Percentiles rank a stretch among this genome's conserved stretches.
Conservation (phyloP, 2,113 vertebrate species). For the Vimba vimba region DNA sequence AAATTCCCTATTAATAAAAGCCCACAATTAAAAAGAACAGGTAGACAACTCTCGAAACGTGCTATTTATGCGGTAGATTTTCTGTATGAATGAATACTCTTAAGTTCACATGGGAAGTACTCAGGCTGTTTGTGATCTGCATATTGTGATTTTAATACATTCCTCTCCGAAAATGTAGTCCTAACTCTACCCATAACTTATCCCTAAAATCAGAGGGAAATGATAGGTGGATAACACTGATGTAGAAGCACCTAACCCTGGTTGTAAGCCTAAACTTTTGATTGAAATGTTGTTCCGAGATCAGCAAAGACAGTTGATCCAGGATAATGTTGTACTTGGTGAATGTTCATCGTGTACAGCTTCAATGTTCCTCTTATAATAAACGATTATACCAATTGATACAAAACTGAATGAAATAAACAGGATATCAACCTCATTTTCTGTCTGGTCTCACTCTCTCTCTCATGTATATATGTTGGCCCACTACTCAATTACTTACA, state of each 20-base stretch:
- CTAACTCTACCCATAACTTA: too few relatives aligned
- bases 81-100: background rate
- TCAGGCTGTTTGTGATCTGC: background rate
- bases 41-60: background rate
- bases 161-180: too few relatives aligned
- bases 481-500: background rate
- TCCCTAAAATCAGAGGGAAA: too few relatives aligned
- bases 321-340: too few relatives aligned
- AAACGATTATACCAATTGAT: background rate
- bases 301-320: too few relatives aligned
- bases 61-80: background rate
- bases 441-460: background rate
- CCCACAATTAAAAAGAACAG: background rate
- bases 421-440: background rate
- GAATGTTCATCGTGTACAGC: too few relatives aligned
- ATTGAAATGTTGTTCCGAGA: too few relatives aligned
- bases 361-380: background rate
- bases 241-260: too few relatives aligned
- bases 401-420: constrained; percentile 40
- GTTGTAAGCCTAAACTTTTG: too few relatives aligned
- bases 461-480: background rate
- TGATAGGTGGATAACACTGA: too few relatives aligned
- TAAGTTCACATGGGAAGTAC: background rate
- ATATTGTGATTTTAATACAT: background rate
- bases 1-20: background rate